These are phyloP conservation scores for Trissolcus brochymenae DNA, from an alignment of 2,888 invertebrate genomes.

Conservation along the genomic window DNA sequence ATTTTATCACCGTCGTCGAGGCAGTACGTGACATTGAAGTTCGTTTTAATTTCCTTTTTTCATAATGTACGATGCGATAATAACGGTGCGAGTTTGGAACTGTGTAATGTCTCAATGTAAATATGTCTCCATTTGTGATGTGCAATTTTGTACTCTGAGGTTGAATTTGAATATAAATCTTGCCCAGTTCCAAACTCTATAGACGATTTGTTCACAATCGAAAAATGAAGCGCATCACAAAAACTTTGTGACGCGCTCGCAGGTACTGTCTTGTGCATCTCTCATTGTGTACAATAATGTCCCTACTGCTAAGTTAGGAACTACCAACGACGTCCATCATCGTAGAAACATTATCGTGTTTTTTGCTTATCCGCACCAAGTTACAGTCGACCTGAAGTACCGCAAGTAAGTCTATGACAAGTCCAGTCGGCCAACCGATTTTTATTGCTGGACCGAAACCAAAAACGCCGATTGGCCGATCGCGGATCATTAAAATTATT, in stretches of 20 bases:
- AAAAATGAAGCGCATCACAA: background rate
- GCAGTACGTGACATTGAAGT: slow-evolving; percentile 20
- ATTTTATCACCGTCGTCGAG: slow-evolving; percentile 8
- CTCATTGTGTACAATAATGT: slow-evolving; percentile 62
- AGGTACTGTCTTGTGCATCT: slow-evolving; percentile 67
- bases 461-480: slow-evolving; percentile 67
- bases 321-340: slow-evolving; percentile 58
- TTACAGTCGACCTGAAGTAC: slow-evolving; percentile 62
- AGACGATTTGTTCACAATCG: slow-evolving; percentile 16
- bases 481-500: slow-evolving; percentile 62
- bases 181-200: slow-evolving; percentile 47
- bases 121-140: slow-evolving; percentile 14
- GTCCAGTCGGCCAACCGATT: slow-evolving; percentile 62
- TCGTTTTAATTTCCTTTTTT: background rate
- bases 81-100: slow-evolving; percentile 43
- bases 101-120: slow-evolving; percentile 16
- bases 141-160: slow-evolving; percentile 52
- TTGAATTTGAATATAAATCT: slow-evolving; percentile 23
- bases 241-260: slow-evolving; percentile 50
- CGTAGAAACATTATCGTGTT: slow-evolving; percentile 59
- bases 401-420: slow-evolving; percentile 60
- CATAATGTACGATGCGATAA: slow-evolving; percentile 19
- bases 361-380: slow-evolving; percentile 52
- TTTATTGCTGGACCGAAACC: slow-evolving; percentile 6
- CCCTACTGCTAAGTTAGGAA: slow-evolving; percentile 68